Base-by-base conservation (phyloP, 2,113 vertebrate genomes). In the Terrapene triunguis region DNA sequence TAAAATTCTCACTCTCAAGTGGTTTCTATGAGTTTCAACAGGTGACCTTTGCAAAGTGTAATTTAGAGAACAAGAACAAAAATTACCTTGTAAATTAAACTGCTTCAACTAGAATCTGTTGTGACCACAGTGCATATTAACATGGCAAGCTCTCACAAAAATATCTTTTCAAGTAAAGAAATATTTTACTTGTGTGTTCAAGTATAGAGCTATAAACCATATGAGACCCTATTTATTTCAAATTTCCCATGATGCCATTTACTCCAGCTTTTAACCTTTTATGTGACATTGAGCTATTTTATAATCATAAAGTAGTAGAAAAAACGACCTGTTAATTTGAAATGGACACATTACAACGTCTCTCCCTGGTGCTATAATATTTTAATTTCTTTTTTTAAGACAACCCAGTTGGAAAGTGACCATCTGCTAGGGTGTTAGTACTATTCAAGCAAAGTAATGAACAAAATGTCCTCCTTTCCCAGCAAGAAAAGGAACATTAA, bases 381-480 rank as follows among this genome's bases (percentile, higher is more conserved):
- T 99, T 99, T 98, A 98, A 99, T 99, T 99, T 96, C 97, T 97
- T 98, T 98, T 98, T 97, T 98, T 98, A 98, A 98, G 98, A 98
- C 98, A 99, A 99, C 99, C 98, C 98, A 99, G 98, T 99, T 98
- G 98, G 98, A 99, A 99, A 99, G 98, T 99, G 98, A 99, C 99
- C 99, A 99, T 99, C 99, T 99, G 98, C 98, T 98, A 97, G 96
- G 97, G 97, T 98, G 96, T 96, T 97, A 98, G 95, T 97, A 98
- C 93, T 97, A 98, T 94, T 98, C 97, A 97, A 98, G 98, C 98
- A 98, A 98, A 98, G 97, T 97, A 99, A 99, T 98, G 98, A 98
- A 98, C 96, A 98, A 98, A 98, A 98, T 97, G 97, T 97, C 96
- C 95, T 98, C 96, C 96, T 95, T 97, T 98, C 97, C 96, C 96